Percentiles rank a stretch among this genome's conserved stretches.
Evolutionary conservation across 2,797 vertebrate genomes (phyloP).

Genomic region (Neostethus bicornis): DNA sequence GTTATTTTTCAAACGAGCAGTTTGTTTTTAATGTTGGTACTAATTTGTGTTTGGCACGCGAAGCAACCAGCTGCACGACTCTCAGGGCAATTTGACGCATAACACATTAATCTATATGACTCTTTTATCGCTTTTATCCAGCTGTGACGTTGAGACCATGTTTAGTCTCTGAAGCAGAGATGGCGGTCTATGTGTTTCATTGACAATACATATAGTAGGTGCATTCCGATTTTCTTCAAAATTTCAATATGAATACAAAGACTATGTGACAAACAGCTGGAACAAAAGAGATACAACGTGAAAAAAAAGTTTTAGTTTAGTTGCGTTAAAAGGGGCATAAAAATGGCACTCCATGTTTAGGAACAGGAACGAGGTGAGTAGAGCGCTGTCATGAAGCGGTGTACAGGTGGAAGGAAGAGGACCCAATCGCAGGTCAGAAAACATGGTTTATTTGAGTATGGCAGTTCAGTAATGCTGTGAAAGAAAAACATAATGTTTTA

Average conservation of each 20-base stretch:
- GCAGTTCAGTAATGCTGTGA: too few species aligned
- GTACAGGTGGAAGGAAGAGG: too few species aligned
- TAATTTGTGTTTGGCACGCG: conserved; percentile 30
- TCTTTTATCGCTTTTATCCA: conserved; percentile 37
- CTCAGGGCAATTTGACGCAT: conserved; percentile 11
- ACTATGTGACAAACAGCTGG: neutral
- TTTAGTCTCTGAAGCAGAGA: neutral
- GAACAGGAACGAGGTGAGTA: too few species aligned
- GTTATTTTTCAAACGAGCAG: conserved; percentile 3
- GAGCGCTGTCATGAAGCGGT: too few species aligned
- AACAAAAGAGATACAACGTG: too few species aligned
- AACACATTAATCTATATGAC: conserved; percentile 16
- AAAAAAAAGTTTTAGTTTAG: too few species aligned
- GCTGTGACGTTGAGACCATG: conserved; percentile 9
- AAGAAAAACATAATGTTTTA: too few species aligned
- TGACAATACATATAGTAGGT: conserved; percentile 3
- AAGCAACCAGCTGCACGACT: conserved; percentile 17
- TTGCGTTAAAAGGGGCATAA: too few species aligned
- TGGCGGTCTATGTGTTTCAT: neutral
- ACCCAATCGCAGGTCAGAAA: too few species aligned
- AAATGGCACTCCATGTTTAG: too few species aligned
- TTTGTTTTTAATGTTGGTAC: conserved; percentile 12
- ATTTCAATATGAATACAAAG: neutral
- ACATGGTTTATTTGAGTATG: too few species aligned
- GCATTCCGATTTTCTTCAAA: neutral